These are phyloP conservation scores for Ctenopoma multispine DNA, from an alignment of 2,797 vertebrate species.

Conservation along the genomic window DNA sequence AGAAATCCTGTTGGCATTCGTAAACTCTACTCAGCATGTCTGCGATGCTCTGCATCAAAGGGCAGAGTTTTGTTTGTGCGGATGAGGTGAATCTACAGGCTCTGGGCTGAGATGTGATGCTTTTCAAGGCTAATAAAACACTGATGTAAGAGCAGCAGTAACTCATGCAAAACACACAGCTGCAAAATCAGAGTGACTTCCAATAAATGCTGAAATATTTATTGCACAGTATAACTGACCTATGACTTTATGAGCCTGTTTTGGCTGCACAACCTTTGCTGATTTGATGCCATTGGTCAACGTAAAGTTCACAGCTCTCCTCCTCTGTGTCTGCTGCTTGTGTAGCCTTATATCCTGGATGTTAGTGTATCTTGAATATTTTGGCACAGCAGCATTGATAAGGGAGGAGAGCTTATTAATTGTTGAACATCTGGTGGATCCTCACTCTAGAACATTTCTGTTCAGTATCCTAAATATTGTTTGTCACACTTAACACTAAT, in stretches of 20 bases:
- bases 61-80: neutral
- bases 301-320: neutral
- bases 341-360: neutral
- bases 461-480: neutral
- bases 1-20: neutral
- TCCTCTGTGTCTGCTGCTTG: neutral
- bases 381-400: neutral
- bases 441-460: neutral
- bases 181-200: neutral
- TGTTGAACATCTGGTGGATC: neutral
- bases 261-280: neutral
- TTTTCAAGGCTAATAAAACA: neutral
- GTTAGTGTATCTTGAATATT: neutral
- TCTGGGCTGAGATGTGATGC: neutral
- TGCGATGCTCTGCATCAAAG: neutral
- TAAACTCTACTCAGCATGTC: neutral
- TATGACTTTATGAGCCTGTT: neutral
- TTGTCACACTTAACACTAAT: neutral
- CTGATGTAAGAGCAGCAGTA: neutral
- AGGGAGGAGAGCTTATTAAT: neutral
- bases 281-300: neutral
- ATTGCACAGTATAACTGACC: slow-evolving; percentile 3
- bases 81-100: neutral
- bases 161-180: slow-evolving; percentile 2
- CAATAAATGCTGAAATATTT: slow-evolving; percentile 15